Base-by-base conservation (phyloP, 37 sponge, comb jelly and placozoan species). In the Ephydatia muelleri region DNA sequence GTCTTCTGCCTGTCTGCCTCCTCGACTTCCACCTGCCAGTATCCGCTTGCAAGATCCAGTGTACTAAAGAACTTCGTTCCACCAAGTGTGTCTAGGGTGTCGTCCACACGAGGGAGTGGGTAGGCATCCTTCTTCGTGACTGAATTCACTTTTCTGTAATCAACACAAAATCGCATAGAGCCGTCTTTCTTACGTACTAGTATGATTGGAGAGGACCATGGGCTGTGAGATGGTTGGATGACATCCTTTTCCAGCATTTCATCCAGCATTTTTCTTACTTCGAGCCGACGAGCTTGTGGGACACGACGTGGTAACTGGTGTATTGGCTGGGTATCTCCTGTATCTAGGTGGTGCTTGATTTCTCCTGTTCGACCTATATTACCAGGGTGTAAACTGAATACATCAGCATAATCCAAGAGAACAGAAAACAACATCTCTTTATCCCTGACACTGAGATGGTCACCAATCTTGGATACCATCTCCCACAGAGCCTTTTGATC, bases 311-410 rank as follows among this genome's bases (percentile, higher is more conserved):
- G 85, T 33, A 70, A 48, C 68, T 91, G 91, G 47, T 49, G 28
- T 11, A 91, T 82, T 13, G 92, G 92, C 29, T 79, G 37, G 43
- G 76, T 73, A 26, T 86, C 80, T 25, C 91, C 91, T 36, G 87
- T 86, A 32, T 91, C 75, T 11, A 91, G 78, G 67, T 40, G 21
- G 89, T 84, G 84, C 25, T 21, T 34, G n/a, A 84, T 21, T 28
- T 27, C 28, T 21, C 35, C 66, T 38, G 84, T 84, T 13, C 36
- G 65, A 26, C 84, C 77, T 13, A 76, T 67, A 25, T 84, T 68
- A 67, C 23, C 29, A 21, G 84, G 47, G 16, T 21, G 16, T 25
- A 29, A 14, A 39, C 77, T 77, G 65, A 84, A 76, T 8, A 84
- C 47, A 40, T 84, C 84, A 13, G 39, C 39, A 66, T 84, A 67